A percentile compares a stretch with the other conserved stretches of the same genome.
These are phyloP conservation scores for Agapetus fuscipes DNA, from an alignment of 2,888 invertebrate genomes.

Conservation along the genomic window DNA sequence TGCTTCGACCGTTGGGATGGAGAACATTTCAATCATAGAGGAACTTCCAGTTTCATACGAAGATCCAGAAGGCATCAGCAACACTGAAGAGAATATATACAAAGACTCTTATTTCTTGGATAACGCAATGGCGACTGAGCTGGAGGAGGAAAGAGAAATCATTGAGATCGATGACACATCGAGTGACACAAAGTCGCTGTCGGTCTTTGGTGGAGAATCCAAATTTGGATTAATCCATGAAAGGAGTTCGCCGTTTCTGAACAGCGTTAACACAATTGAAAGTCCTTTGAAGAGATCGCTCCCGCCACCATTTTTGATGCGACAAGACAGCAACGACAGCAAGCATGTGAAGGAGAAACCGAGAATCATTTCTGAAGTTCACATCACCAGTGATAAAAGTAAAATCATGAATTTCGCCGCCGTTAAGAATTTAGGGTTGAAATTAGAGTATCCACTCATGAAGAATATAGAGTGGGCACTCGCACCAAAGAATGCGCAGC, in stretches of 20 bases:
- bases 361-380: conserved; percentile 15
- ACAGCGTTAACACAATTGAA: not conserved
- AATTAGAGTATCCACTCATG: conserved; percentile 9
- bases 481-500: not conserved
- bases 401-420: conserved; percentile 12
- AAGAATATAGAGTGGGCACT: not conserved
- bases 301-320: not conserved
- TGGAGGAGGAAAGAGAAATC: conserved; percentile 11
- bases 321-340: not conserved
- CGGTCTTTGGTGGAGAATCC: conserved; percentile 5
- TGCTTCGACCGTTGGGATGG: conserved; percentile 1
- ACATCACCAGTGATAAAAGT: conserved; percentile 10
- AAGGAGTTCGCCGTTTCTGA: not conserved
- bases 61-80: conserved; percentile 3
- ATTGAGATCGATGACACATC: conserved; percentile 15
- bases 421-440: conserved; percentile 11
- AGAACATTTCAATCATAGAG: conserved; percentile 12
- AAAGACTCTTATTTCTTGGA: conserved; percentile 8
- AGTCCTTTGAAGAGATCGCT: not conserved
- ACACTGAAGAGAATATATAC: conserved; percentile 3
- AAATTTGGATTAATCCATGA: conserved; percentile 5
- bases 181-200: conserved; percentile 13
- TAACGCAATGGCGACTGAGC: conserved; percentile 4
- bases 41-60: conserved; percentile 14
- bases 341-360: conserved; percentile 13